Evolutionary conservation across 92 coral and sea anemone genomes (phyloP).

Genomic region (Epizoanthus scotinus): DNA sequence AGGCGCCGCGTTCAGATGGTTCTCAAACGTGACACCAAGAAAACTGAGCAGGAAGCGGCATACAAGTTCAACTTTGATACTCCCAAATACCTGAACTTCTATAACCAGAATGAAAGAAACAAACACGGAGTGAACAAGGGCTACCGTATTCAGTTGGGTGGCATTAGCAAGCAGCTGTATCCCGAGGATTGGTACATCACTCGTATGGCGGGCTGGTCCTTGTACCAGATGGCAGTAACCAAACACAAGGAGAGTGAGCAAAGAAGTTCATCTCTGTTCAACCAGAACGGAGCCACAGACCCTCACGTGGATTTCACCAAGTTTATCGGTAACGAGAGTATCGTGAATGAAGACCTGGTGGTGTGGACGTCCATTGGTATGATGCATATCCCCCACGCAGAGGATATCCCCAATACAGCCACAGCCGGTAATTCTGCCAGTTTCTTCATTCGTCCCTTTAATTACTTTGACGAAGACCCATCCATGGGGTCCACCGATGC

Average conservation of each 20-base stretch:
- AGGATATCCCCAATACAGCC: slow-evolving; percentile 91
- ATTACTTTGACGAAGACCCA: slow-evolving; percentile 92
- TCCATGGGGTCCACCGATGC: slow-evolving; percentile 86
- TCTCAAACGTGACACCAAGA: slow-evolving; percentile 67
- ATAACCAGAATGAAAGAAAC: slow-evolving; percentile 60
- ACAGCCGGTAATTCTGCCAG: slow-evolving; percentile 74
- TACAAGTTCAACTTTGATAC: slow-evolving; percentile 81
- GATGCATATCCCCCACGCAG: slow-evolving; percentile 94
- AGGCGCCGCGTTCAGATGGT: slow-evolving; percentile 71
- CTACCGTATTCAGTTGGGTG: slow-evolving; percentile 80
- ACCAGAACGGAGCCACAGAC: slow-evolving; percentile 67
- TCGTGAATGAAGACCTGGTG: slow-evolving; percentile 86
- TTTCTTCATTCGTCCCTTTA: slow-evolving; percentile 91
- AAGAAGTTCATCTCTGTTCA: slow-evolving; percentile 77
- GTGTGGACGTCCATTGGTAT: slow-evolving; percentile 89
- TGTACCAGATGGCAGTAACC: slow-evolving; percentile 86
- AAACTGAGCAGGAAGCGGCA: slow-evolving; percentile 78
- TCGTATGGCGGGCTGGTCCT: slow-evolving; percentile 76
- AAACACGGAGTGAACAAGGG: slow-evolving; percentile 76
- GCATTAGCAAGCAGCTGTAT: slow-evolving; percentile 71
- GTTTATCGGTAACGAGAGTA: slow-evolving; percentile 75
- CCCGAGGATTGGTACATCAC: slow-evolving; percentile 84
- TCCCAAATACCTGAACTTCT: slow-evolving; percentile 86
- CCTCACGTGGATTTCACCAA: slow-evolving; percentile 82
- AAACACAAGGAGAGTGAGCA: slow-evolving; percentile 79